Evolutionary conservation across 2,888 invertebrate species (phyloP), one percentile per base, ranked within the genome.

Genomic region (Acutogordius australiensis): DNA sequence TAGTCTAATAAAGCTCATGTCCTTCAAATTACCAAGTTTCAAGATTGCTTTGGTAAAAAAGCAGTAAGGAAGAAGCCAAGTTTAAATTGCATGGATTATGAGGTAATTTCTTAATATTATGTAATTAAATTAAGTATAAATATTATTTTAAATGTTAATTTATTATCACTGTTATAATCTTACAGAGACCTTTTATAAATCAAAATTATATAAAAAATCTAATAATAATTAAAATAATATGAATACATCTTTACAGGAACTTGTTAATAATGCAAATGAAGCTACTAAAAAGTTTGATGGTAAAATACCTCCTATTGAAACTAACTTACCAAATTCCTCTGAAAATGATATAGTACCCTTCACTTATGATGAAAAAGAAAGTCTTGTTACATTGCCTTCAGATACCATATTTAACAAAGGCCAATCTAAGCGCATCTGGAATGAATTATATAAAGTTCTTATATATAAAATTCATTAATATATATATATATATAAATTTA

Each of bases 371-470:
- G 44, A 44, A 44, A 44, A n/a, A n/a, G n/a, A n/a, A n/a, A n/a
- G n/a, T n/a, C n/a, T n/a, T n/a, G n/a, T n/a, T n/a, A n/a, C 8
- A 28, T 57, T 57, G 13, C 13, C 23, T 18, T 57, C 58, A 28
- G 58, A 57, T 30, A 4, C 28, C 29, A 29, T 90, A 1, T 87
- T 90, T 78, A 81, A 79, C 60, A 88, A 90, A 28, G 90, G 97
- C 1, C 87, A 88, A 72, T 94, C 91, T 66, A 85, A 79, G 72
- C 78, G 97, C 65, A 90, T 99, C 67, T 99, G 97, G 97, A 90
- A 87, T 74, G 97, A 99, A 70, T 72, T 99, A 56, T 90, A 94
- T 70, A 99, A 99, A 77, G 97, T 94, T 60, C 27, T 51, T 8
- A 8, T 60, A 2, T 18, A 8, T 4, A 56, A 58, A n/a, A n/a